Conservation (phyloP, 2,888 invertebrate genomes). For the Maniola hyperantus region DNA sequence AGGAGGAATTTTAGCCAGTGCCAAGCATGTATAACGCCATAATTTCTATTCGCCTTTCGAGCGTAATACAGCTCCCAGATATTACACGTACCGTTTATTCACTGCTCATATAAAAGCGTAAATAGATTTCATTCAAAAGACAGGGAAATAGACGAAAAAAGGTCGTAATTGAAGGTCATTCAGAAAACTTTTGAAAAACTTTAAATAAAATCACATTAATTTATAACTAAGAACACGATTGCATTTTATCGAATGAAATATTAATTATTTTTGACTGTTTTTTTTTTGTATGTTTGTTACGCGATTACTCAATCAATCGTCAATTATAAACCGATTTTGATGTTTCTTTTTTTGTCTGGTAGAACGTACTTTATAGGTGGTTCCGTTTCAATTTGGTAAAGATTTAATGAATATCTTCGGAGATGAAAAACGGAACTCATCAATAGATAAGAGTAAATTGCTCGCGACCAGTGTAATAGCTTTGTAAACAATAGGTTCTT, state of each 20-base stretch:
- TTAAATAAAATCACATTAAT: neutral
- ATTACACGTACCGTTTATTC: constrained; percentile 25
- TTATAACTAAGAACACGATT: neutral
- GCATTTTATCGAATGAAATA: neutral
- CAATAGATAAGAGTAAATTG: too few species aligned
- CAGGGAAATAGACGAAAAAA: constrained; percentile 8
- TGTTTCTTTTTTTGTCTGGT: too few species aligned
- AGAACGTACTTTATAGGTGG: too few species aligned
- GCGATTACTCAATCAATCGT: too few species aligned
- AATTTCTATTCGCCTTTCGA: constrained; percentile 33
- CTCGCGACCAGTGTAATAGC: too few species aligned
- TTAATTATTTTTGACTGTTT: too few species aligned
- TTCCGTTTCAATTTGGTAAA: too few species aligned
- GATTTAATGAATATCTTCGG: too few species aligned
- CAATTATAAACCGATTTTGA: too few species aligned
- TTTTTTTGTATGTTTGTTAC: too few species aligned
- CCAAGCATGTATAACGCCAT: constrained; percentile 35
- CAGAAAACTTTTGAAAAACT: neutral
- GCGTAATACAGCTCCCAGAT: constrained; percentile 21
- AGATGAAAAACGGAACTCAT: too few species aligned
- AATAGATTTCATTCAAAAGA: constrained; percentile 20
- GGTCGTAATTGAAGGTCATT: constrained; percentile 9
- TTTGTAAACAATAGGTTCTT: too few species aligned
- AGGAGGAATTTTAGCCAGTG: constrained; percentile 35
- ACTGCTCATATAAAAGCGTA: constrained; percentile 23